Evolutionary conservation across 2,113 vertebrate genomes (phyloP).

Genomic region (Aspidoscelis tigris): DNA sequence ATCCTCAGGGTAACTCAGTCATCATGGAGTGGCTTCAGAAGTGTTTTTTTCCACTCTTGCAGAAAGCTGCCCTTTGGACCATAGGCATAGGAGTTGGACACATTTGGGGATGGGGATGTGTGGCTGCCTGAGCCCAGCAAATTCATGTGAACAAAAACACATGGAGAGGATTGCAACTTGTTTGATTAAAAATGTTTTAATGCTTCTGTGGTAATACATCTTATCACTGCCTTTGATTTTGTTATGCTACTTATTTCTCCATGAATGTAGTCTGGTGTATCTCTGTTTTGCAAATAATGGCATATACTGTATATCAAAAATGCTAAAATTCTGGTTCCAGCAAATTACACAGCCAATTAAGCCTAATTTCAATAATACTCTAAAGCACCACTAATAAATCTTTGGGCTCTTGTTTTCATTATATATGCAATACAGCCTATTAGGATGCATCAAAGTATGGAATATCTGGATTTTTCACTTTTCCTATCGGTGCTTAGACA

Average conservation of each 20-base stretch:
- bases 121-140: no score
- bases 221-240: slow-evolving; percentile 46
- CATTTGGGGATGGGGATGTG: no score
- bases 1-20: no score
- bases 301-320: slow-evolving; percentile 77
- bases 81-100: no score
- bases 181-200: background rate
- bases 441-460: slow-evolving; percentile 59
- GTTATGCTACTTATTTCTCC: slow-evolving; percentile 5
- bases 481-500: slow-evolving; percentile 36
- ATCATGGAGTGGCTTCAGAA: no score
- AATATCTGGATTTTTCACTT: slow-evolving; percentile 45
- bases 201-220: slow-evolving; percentile 17
- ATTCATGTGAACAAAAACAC: no score
- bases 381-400: slow-evolving; percentile 75
- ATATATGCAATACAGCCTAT: slow-evolving; percentile 46
- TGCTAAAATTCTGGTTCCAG: slow-evolving; percentile 76
- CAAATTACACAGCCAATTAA: slow-evolving; percentile 81
- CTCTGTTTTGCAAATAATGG: slow-evolving; percentile 74
- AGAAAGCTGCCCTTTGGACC: no score
- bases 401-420: slow-evolving; percentile 54
- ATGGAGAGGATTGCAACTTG: background rate
- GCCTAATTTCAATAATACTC: slow-evolving; percentile 77
- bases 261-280: slow-evolving; percentile 60
- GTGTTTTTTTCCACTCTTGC: no score